Percentiles rank a stretch among this genome's conserved stretches.
Conservation (phyloP, 2,113 vertebrate species). For the Ifrita kowaldi region DNA sequence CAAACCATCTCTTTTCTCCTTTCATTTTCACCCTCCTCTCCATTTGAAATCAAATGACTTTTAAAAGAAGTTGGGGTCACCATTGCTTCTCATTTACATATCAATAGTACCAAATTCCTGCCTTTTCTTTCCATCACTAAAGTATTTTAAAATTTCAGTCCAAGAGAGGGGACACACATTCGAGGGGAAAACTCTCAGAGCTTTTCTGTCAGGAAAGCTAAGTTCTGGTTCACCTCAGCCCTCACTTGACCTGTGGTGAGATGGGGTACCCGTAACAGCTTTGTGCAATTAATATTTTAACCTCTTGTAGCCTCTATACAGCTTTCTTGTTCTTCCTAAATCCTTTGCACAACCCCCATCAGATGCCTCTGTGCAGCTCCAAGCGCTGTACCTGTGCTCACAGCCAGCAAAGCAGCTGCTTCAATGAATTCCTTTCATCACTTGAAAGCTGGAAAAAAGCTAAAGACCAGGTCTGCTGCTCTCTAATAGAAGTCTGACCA, state of each 20-base stretch:
- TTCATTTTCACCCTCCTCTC: not conserved
- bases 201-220: not conserved
- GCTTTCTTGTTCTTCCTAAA: not conserved
- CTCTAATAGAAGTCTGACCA: not conserved
- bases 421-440: not conserved
- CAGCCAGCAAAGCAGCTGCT: not conserved
- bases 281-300: not conserved
- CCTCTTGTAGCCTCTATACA: not conserved
- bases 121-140: not conserved
- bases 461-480: not conserved
- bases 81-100: conserved; percentile 46
- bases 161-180: not conserved
- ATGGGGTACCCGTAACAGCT: not conserved
- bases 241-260: not conserved
- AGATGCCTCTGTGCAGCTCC: not conserved
- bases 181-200: not conserved
- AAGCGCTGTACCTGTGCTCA: not conserved
- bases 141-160: not conserved
- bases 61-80: conserved; percentile 21
- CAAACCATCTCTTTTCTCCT: conserved; percentile 38
- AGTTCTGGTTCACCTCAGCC: not conserved
- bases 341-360: not conserved
- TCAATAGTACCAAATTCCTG: not conserved
- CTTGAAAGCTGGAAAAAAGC: not conserved
- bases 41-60: conserved; percentile 59